Evolutionary conservation across 2,113 vertebrate species (phyloP).

Genomic region (Pungitius pungitius): DNA sequence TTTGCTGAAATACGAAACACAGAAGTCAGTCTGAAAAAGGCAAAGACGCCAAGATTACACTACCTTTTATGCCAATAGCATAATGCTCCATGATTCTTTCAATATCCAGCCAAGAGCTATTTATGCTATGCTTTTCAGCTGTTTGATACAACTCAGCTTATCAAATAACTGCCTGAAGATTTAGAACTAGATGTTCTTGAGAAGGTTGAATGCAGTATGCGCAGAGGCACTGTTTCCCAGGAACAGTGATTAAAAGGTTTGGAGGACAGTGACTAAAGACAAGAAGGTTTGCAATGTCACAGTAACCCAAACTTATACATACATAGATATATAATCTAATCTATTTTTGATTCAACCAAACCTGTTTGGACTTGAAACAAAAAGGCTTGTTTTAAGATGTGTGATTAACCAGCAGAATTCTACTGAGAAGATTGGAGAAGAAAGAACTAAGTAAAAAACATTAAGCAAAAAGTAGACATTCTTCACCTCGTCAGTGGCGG

Average conservation of each 20-base stretch:
- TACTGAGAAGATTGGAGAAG: neutral
- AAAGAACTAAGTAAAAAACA: neutral
- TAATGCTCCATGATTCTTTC: neutral
- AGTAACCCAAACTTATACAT: neutral
- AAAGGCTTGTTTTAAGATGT: neutral
- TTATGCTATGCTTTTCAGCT: neutral
- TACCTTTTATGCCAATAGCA: neutral
- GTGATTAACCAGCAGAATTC: neutral
- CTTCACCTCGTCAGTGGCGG: neutral
- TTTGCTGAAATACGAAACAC: neutral
- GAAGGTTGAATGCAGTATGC: neutral
- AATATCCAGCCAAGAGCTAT: neutral
- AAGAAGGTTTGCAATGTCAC: neutral
- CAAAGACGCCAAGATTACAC: neutral
- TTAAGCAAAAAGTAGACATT: slow-evolving; percentile 1
- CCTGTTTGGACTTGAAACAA: neutral
- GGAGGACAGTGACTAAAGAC: neutral
- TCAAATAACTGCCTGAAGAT: slow-evolving; percentile 20
- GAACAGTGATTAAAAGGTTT: neutral
- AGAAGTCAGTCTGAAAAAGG: neutral
- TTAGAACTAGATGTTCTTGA: slow-evolving; percentile 4
- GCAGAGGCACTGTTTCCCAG: neutral
- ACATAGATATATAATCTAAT: neutral
- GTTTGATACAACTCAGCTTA: neutral
- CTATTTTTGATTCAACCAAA: too few species aligned